Conservation (phyloP, 2,797 vertebrate species). For the Coccyzus lansbergi region DNA sequence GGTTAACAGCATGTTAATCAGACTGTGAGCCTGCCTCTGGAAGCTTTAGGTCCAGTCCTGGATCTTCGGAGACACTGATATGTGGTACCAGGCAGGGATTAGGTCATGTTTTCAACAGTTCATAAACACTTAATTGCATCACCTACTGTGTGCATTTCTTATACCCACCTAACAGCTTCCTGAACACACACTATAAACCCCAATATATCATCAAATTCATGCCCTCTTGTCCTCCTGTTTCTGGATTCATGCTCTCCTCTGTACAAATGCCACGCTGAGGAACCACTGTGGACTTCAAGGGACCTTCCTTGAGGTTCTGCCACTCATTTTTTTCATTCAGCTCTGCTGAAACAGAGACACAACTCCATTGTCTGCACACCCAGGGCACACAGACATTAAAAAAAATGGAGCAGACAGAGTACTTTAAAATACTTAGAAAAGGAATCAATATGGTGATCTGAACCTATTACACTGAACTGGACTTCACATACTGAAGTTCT, state of each 20-base stretch:
- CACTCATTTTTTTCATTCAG: not conserved
- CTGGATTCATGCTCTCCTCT: not conserved
- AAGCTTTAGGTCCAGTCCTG: not conserved
- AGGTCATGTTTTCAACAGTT: not conserved
- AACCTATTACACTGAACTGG: accelerated
- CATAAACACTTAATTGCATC: not conserved
- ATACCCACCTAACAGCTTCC: not conserved
- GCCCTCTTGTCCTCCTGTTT: not conserved
- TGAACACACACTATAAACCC: not conserved
- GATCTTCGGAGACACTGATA: not conserved
- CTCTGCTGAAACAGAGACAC: not conserved
- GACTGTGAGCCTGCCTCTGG: not conserved
- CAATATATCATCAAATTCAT: accelerated
- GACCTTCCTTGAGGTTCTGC: not conserved
- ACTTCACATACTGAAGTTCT: not conserved
- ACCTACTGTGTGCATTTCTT: not conserved
- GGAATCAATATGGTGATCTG: not conserved
- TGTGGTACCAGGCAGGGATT: not conserved
- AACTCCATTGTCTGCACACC: accelerated
- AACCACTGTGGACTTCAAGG: not conserved
- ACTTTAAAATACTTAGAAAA: not conserved
- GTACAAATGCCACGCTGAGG: not conserved
- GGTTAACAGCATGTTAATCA: not conserved
- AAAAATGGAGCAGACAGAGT: not conserved
- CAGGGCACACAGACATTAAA: not conserved